Percentiles rank a stretch among this genome's conserved stretches.
These are phyloP conservation scores for Protobothrops flavoviridis DNA, from an alignment of 2,113 vertebrate genomes.

Conservation along the genomic window DNA sequence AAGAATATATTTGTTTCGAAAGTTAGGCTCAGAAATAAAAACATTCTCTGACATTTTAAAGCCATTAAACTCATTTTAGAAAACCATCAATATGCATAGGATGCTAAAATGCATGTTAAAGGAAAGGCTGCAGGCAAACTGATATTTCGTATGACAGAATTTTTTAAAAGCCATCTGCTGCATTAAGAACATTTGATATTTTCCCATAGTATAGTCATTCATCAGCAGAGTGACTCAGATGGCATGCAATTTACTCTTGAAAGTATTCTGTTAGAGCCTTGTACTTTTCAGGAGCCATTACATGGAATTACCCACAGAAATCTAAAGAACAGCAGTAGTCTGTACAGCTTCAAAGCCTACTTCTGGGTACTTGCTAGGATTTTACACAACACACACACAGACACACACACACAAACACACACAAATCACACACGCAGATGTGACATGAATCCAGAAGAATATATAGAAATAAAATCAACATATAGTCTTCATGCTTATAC, in stretches of 20 bases:
- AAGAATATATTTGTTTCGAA: slow-evolving; percentile 22
- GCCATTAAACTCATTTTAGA: slow-evolving; percentile 43
- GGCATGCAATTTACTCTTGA: slow-evolving; percentile 52
- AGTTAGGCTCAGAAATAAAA: slow-evolving; percentile 2
- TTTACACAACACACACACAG: not conserved
- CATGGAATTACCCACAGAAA: slow-evolving; percentile 44
- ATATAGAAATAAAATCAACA: slow-evolving; percentile 4
- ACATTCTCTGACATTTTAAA: slow-evolving; percentile 27
- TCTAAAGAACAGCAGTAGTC: slow-evolving; percentile 42
- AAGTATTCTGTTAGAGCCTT: slow-evolving; percentile 43
- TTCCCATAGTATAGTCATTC: slow-evolving; percentile 57
- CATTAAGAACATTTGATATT: slow-evolving; percentile 57
- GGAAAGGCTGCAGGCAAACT: slow-evolving; percentile 38
- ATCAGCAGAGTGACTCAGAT: slow-evolving; percentile 46
- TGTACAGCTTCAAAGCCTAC: slow-evolving; percentile 41
- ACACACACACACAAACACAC: not conserved
- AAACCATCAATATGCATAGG: slow-evolving; percentile 25
- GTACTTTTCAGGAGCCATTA: slow-evolving; percentile 56
- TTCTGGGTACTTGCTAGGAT: slow-evolving; percentile 5
- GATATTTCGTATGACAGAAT: slow-evolving; percentile 48
- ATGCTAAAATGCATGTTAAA: slow-evolving; percentile 55
- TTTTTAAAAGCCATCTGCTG: slow-evolving; percentile 47
- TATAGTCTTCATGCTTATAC: not conserved
- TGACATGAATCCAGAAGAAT: not conserved
- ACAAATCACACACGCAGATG: not conserved